phyloP scores from a whole-genome alignment of 2,888 invertebrate species.

The Protonemura montana region DNA sequence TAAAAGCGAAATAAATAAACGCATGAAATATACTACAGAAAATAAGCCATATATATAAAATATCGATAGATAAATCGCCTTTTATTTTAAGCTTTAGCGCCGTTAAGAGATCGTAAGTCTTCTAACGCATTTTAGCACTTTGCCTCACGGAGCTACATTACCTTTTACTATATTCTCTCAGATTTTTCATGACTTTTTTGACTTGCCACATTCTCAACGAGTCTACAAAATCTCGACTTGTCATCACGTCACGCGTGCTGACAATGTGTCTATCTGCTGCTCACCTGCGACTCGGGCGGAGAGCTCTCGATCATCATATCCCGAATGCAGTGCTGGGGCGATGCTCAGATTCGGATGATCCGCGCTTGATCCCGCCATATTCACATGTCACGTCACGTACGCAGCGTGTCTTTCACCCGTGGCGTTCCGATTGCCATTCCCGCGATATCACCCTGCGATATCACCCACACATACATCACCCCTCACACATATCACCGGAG shows the following conservation, averaged over 20 bases:
- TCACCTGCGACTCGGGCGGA: background rate
- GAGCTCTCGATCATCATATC: background rate
- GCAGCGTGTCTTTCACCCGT: background rate
- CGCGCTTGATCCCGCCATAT: background rate
- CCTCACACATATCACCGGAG: background rate
- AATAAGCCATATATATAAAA: conserved; percentile 24
- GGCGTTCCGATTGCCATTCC: background rate
- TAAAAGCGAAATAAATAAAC: conserved; percentile 31
- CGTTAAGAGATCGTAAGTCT: conserved; percentile 28
- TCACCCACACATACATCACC: background rate
- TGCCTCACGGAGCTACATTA: background rate
- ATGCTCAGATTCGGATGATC: background rate
- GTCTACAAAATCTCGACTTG: background rate
- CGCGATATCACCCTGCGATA: background rate
- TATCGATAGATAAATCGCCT: conserved; percentile 34
- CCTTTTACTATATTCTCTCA: background rate
- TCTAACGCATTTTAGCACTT: background rate
- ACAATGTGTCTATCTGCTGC: background rate
- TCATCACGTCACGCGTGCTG: background rate
- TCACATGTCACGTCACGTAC: background rate
- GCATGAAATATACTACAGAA: conserved; percentile 27
- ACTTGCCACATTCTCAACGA: background rate
- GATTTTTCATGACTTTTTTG: background rate
- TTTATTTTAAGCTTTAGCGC: conserved; percentile 33
- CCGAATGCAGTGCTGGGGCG: background rate